These are phyloP conservation scores for Caenorhabditis japonica DNA, from an alignment of 2,888 invertebrate species.

Conservation along the genomic window DNA sequence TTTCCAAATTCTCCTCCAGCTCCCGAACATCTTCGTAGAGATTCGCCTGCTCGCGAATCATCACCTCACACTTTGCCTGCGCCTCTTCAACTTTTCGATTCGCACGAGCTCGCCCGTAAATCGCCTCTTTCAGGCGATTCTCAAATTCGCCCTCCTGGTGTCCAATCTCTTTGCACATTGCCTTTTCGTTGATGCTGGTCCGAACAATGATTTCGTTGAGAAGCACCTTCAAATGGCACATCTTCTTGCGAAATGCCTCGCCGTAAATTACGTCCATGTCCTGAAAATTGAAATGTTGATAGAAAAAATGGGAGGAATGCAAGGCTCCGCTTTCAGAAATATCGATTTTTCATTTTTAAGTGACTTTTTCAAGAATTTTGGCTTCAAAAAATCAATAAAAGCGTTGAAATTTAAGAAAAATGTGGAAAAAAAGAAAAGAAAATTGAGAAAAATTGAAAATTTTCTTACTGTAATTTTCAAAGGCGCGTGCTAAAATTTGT, in stretches of 20 bases:
- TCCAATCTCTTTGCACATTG: slow-evolving; percentile 52
- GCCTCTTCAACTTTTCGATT: slow-evolving; percentile 20
- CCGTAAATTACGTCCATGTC: slow-evolving; percentile 48
- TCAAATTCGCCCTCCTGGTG: slow-evolving; percentile 49
- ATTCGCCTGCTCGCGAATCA: slow-evolving; percentile 36
- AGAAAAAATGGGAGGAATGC: too few relatives aligned
- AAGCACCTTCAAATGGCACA: slow-evolving; percentile 44
- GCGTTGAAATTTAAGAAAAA: too few relatives aligned
- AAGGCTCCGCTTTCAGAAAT: too few relatives aligned
- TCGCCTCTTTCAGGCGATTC: slow-evolving; percentile 33
- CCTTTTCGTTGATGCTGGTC: slow-evolving; percentile 51
- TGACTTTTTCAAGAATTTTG: too few relatives aligned
- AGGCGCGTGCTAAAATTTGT: too few relatives aligned
- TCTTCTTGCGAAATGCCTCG: slow-evolving; percentile 40
- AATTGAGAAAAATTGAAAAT: too few relatives aligned
- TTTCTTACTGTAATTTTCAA: too few relatives aligned
- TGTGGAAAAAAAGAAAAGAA: too few relatives aligned
- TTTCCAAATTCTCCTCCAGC: slow-evolving; percentile 40
- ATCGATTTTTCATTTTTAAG: too few relatives aligned
- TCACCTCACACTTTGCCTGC: slow-evolving; percentile 29
- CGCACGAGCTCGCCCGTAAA: slow-evolving; percentile 3
- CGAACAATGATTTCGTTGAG: slow-evolving; percentile 49
- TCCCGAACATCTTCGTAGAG: slow-evolving; percentile 44
- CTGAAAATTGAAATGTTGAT: slow-evolving; percentile 11
- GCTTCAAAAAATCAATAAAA: too few relatives aligned